Evolutionary conservation across 2,113 vertebrate species (phyloP), one percentile per base, ranked within the genome.

Genomic region (Lontra canadensis): DNA sequence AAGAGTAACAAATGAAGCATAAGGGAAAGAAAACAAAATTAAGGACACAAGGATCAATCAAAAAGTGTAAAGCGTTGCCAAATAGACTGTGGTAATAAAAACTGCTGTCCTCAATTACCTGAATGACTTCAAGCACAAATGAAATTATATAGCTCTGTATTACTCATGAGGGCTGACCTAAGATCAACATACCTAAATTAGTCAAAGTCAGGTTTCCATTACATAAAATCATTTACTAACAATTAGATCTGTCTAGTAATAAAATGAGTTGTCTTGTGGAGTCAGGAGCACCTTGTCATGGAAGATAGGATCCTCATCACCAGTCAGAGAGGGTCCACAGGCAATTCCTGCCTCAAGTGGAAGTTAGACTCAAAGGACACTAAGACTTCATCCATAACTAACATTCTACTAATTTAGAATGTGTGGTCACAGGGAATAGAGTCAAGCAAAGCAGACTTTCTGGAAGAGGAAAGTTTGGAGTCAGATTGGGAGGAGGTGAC

Each of bases 201-300:
- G 65, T 85, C 49, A 89, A 84, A 97, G 81, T 83, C 90, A 78
- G 61, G 57, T 95, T 96, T 96, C 96, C 96, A 94, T 67, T 47
- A 93, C 69, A 78, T 88, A 94, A 96, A 85, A 67, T 52, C 78
- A 95, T 78, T 96, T 92, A 94, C 97, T 81, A 96, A 89, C 67
- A 94, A 93, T 95, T 97, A 80, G 69, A 63, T 92, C 71, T 95
- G 29, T 44, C 79, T 79, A 94, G 80, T 8, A 97, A 88, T 65
- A 87, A 94, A 80, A 89, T 87, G n/a, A 90, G 44, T 85, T 92
- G n/a, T 79, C 80, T 80, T 42, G 26, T 76, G 59, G 25, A 55
- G 26, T 83, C 59, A 52, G 10, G 8, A 93, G 31, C 17, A n/a
- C 55, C 63, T 67, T 79, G 39, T 88, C 71, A 90, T 49, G 14